These are phyloP conservation scores for Stigmatopora argus DNA, from an alignment of 2,113 vertebrate genomes.

Conservation along the genomic window DNA sequence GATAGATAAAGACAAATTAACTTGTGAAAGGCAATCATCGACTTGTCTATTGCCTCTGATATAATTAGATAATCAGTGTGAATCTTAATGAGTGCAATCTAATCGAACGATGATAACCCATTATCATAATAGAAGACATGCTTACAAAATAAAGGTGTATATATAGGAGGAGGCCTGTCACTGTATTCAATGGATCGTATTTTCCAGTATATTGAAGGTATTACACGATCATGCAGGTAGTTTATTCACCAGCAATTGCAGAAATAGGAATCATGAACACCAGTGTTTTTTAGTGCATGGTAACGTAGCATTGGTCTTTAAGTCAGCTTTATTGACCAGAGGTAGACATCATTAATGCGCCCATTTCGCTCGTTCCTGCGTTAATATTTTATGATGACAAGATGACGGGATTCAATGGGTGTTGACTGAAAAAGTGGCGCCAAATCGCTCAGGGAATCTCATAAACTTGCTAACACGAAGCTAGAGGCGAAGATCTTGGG, in stretches of 20 bases:
- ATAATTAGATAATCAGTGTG: background rate
- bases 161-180: background rate
- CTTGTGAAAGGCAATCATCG: slow-evolving; percentile 2
- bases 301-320: background rate
- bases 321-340: background rate
- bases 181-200: background rate
- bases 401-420: slow-evolving; percentile 51
- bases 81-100: background rate
- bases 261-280: background rate
- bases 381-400: slow-evolving; percentile 28
- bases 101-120: background rate
- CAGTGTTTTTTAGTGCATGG: background rate
- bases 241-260: background rate
- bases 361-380: slow-evolving; percentile 14
- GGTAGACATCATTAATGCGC: background rate
- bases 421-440: slow-evolving; percentile 69
- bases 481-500: background rate
- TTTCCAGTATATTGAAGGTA: background rate
- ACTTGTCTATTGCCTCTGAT: background rate
- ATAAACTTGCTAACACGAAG: slow-evolving; percentile 39
- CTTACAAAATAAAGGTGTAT: too few relatives aligned
- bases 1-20: background rate
- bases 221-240: background rate
- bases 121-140: background rate
- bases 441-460: slow-evolving; percentile 49